Conservation (phyloP, 35 echinoderm and acorn worm genomes). For the Eucidaris tribuloides region DNA sequence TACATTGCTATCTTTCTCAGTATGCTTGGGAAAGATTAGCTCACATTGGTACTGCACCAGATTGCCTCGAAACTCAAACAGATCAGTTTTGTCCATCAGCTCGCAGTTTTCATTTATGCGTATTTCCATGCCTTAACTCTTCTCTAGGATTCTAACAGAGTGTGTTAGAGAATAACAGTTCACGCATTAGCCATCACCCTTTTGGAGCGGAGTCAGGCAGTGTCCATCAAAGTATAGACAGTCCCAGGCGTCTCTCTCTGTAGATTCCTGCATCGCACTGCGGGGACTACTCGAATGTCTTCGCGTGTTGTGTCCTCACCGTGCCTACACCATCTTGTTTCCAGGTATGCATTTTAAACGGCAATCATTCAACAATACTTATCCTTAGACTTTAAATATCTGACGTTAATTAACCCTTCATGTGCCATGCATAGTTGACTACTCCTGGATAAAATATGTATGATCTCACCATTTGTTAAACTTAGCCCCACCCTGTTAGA, state of each 20-base stretch:
- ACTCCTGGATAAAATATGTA: not conserved
- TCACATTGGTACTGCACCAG: no score
- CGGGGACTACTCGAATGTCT: conserved; percentile 69
- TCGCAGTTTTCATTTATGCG: no score
- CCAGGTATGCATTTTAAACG: not conserved
- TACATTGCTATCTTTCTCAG: no score
- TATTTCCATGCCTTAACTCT: no score
- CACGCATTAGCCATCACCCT: conserved; percentile 67
- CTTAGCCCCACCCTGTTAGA: no score
- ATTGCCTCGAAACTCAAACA: no score
- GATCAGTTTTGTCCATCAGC: no score
- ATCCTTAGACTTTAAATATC: not conserved
- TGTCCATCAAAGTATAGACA: not conserved
- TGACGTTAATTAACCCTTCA: not conserved
- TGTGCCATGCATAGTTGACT: not conserved
- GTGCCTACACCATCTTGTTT: conserved; percentile 86
- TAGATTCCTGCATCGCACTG: conserved; percentile 79
- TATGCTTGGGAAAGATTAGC: no score
- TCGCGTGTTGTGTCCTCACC: conserved; percentile 78
- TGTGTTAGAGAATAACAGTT: conserved; percentile 59
- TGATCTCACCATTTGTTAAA: no score
- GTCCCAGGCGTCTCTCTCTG: conserved; percentile 41
- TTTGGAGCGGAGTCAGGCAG: conserved; percentile 50
- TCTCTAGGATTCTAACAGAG: conserved; percentile 29
- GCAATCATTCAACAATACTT: not conserved